phyloP scores from a whole-genome alignment of 2,888 invertebrate species.

The Keiferia lycopersicella region DNA sequence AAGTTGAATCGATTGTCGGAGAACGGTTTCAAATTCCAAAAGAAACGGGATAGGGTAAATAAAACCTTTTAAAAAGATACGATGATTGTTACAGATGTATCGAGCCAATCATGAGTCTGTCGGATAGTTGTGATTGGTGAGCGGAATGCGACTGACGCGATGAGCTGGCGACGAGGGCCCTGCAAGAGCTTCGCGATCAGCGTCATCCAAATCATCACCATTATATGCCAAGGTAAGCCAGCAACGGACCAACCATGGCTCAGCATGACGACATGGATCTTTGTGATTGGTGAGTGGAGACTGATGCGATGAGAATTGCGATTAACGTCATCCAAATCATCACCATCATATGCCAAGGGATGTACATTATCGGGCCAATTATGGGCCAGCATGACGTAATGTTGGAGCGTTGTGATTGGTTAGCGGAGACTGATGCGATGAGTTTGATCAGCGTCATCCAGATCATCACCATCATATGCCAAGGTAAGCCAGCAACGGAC shows the following conservation, averaged over 20 bases:
- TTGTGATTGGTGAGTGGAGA: constrained; percentile 34
- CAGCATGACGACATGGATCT: background rate
- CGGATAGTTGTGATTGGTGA: constrained; percentile 24
- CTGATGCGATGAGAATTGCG: constrained; percentile 63
- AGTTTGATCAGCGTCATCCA: constrained; percentile 80
- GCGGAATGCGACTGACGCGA: constrained; percentile 47
- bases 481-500: constrained; percentile 78
- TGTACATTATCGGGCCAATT: constrained; percentile 35
- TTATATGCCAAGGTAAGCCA: constrained; percentile 82
- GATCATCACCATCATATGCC: constrained; percentile 82
- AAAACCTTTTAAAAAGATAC: too few species aligned
- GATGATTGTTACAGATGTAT: constrained; percentile 42
- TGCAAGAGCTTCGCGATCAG: constrained; percentile 79
- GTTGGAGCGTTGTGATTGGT: constrained; percentile 24
- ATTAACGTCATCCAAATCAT: constrained; percentile 83
- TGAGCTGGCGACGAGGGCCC: constrained; percentile 66
- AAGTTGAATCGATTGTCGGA: too few species aligned
- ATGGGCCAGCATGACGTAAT: constrained; percentile 23
- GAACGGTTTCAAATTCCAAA: too few species aligned
- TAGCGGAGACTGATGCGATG: constrained; percentile 52
- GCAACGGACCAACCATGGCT: background rate
- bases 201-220: constrained; percentile 82
- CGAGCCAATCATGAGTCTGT: constrained; percentile 32
- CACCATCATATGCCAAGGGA: constrained; percentile 83
- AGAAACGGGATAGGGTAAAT: too few species aligned